Percentiles rank a stretch among this genome's conserved stretches.
phyloP scores from a whole-genome alignment of 64 coral and sea anemone genomes.

The Montipora efflorescens region DNA sequence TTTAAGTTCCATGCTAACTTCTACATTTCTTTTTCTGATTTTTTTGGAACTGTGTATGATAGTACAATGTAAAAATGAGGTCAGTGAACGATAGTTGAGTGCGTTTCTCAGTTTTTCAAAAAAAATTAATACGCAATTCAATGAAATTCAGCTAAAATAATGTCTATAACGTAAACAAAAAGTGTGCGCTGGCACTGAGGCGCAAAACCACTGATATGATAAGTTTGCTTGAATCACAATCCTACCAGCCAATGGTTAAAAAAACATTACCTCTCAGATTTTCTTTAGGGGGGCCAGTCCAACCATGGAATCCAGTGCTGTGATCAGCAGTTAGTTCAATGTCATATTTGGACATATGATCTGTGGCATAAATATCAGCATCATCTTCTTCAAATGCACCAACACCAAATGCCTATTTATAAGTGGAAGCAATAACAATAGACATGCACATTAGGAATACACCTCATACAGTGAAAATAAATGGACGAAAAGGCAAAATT shows the following conservation, averaged over 20 bases:
- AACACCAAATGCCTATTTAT: constrained; percentile 98
- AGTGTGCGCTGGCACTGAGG: no score
- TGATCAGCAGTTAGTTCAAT: constrained; percentile 56
- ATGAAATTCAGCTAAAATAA: no score
- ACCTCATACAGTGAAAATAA: no score
- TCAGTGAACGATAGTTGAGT: no score
- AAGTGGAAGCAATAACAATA: neutral
- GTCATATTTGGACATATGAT: constrained; percentile 91
- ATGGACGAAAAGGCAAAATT: no score
- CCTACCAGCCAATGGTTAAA: neutral
- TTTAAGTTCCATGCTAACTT: neutral
- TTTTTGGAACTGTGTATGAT: no score
- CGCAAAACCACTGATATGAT: neutral
- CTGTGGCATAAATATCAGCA: constrained; percentile 86
- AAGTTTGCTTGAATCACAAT: neutral
- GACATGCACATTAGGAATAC: no score
- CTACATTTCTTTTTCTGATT: no score
- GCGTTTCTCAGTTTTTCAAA: no score
- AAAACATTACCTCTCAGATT: constrained; percentile 39
- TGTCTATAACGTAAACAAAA: no score
- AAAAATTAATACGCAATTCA: no score
- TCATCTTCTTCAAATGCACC: constrained; percentile 98
- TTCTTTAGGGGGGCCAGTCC: constrained; percentile 89
- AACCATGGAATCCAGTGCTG: constrained; percentile 76
- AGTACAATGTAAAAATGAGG: no score